Evolutionary conservation across 2,888 invertebrate genomes (phyloP), one percentile per base, ranked within the genome.

Genomic region (Exephanes ischioxanthus): DNA sequence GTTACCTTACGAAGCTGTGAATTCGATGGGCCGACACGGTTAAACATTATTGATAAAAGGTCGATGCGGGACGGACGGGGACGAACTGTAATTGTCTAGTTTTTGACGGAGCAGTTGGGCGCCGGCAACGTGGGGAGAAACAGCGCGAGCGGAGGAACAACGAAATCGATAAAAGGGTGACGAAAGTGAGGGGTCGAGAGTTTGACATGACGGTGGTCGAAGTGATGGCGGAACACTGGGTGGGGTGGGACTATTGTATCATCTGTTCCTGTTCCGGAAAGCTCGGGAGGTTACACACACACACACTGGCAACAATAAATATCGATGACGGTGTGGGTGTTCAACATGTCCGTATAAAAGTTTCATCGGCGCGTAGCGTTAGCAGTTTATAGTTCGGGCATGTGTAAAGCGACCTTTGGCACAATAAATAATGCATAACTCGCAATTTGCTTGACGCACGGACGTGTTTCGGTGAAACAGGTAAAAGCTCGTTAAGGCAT

Each of bases 161-260:
- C 83, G 55, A 80, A 86, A 83, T 83, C 86, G 83, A 86, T 86
- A 86, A 86, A 85, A 86, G 86, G 86, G 86, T 83, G 86, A 77
- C 83, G 73, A 86, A 80, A 83, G 86, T 78, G 86, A 80, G 86
- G 86, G 86, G 83, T 70, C 83, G 83, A 80, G 80, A 83, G 83
- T 87, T 87, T 87, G 87, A 87, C 87, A 86, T 83, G 84, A 72
- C 83, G 83, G 87, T 86, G 83, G 86, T 87, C 78, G 80, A 84
- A 83, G 79, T 82, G 86, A 87, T 83, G 86, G 83, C 76, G 81
- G 86, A 67, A 87, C 86, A 87, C 85, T 85, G 87, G 83, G 80
- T 76, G 75, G 45, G 45, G 45, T 48, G 45, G 45, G 16, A 48
- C 78, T 81, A 84, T 87, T 86, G 86, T 86, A 85, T 86, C 86